Conservation (phyloP, 2,888 invertebrate species). For the Nephrotoma appendiculata region DNA sequence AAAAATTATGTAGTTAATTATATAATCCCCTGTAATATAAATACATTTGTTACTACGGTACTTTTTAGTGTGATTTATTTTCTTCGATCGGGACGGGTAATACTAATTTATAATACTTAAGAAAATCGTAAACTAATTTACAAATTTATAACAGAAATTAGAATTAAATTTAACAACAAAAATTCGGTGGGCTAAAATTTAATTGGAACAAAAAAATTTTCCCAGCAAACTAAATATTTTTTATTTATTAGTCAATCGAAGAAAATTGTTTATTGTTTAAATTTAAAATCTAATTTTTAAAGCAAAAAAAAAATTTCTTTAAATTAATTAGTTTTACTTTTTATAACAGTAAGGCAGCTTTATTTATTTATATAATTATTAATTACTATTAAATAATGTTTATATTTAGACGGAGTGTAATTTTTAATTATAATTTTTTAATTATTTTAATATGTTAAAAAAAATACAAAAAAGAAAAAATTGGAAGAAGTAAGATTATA, state of each 20-base stretch:
- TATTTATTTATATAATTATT: neutral
- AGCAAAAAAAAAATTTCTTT: neutral
- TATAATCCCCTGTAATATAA: neutral
- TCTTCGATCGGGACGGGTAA: neutral
- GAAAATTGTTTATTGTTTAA: neutral
- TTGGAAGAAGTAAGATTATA: neutral
- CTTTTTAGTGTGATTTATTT: neutral
- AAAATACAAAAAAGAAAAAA: neutral
- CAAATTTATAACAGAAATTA: neutral
- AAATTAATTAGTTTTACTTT: neutral
- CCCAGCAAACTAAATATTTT: neutral
- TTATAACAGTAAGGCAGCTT: neutral
- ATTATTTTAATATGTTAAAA: neutral
- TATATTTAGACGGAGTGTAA: neutral
- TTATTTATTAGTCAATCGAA: neutral
- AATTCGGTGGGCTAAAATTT: neutral
- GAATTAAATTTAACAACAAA: neutral
- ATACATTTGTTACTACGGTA: neutral
- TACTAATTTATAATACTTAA: neutral
- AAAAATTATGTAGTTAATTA: neutral
- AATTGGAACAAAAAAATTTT: neutral
- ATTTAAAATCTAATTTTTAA: neutral
- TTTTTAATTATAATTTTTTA: neutral
- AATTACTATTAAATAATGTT: neutral
- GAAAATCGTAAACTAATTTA: neutral